Conservation (phyloP, 2,113 vertebrate species). For the Myodes glareolus region DNA sequence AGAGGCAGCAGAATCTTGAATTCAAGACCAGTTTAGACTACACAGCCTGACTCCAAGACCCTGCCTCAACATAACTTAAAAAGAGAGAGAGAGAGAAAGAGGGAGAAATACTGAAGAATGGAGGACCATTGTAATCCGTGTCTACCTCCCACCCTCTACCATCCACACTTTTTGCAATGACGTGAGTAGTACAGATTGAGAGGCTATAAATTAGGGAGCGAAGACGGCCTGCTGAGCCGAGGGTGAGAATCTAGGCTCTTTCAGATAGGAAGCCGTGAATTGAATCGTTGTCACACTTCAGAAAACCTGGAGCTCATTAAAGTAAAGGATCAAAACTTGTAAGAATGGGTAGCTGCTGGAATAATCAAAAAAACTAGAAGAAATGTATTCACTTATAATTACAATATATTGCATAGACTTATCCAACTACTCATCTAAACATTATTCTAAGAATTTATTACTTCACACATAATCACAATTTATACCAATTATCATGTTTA, state of each 20-base stretch:
- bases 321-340: neutral
- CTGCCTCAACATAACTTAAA: neutral
- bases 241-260: neutral
- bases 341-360: neutral
- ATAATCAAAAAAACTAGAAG: neutral
- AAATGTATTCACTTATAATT: neutral
- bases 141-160: too few species aligned
- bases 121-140: neutral
- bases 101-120: neutral
- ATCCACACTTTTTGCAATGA: neutral
- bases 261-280: neutral
- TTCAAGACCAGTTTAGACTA: neutral
- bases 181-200: neutral
- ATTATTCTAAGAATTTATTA: neutral
- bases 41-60: neutral
- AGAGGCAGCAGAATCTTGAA: neutral
- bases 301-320: neutral
- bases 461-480: neutral
- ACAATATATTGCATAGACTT: neutral
- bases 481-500: neutral
- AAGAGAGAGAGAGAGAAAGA: too few species aligned
- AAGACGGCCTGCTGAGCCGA: neutral
- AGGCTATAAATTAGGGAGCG: neutral
- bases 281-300: neutral
- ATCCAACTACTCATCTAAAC: neutral